These are phyloP conservation scores for Pammene fasciana DNA, from an alignment of 2,888 invertebrate genomes.

Conservation along the genomic window DNA sequence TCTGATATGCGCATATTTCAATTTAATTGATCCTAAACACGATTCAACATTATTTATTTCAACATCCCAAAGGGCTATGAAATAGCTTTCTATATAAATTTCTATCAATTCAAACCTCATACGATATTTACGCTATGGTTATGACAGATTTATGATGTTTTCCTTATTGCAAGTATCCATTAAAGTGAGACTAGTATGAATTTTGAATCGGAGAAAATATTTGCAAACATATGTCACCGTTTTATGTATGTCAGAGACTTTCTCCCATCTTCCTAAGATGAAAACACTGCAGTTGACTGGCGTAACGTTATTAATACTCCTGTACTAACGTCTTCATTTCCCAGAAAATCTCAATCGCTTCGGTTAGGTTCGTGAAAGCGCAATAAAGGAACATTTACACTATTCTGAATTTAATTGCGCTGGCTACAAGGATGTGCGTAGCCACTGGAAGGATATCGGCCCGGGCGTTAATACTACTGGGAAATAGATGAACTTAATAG, in stretches of 20 bases:
- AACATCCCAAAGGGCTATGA: no score
- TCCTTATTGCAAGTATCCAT: conserved; percentile 10
- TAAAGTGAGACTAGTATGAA: neutral
- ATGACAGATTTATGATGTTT: conserved; percentile 18
- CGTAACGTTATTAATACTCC: conserved; percentile 51
- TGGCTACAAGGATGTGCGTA: conserved; percentile 39
- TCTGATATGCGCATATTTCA: no score
- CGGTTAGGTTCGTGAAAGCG: conserved; percentile 59
- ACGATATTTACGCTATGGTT: neutral
- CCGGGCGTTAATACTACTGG: conserved; percentile 52
- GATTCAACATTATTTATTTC: no score
- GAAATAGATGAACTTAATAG: conserved; percentile 56
- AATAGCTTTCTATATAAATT: neutral
- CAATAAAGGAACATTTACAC: conserved; percentile 43
- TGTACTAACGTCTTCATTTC: conserved; percentile 57
- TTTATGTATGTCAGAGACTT: conserved; percentile 8
- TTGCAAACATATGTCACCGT: conserved; percentile 17
- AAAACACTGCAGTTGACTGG: conserved; percentile 25
- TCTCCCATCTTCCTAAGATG: conserved; percentile 24
- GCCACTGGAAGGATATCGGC: conserved; percentile 48
- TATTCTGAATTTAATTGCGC: conserved; percentile 47
- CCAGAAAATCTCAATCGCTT: conserved; percentile 65
- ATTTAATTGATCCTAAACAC: no score
- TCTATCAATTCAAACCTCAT: neutral
- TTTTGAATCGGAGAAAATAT: conserved; percentile 5